Percentiles rank a stretch among this genome's conserved stretches.
Conservation (phyloP, 2,888 invertebrate genomes). For the Caenorhabditis sinica region DNA sequence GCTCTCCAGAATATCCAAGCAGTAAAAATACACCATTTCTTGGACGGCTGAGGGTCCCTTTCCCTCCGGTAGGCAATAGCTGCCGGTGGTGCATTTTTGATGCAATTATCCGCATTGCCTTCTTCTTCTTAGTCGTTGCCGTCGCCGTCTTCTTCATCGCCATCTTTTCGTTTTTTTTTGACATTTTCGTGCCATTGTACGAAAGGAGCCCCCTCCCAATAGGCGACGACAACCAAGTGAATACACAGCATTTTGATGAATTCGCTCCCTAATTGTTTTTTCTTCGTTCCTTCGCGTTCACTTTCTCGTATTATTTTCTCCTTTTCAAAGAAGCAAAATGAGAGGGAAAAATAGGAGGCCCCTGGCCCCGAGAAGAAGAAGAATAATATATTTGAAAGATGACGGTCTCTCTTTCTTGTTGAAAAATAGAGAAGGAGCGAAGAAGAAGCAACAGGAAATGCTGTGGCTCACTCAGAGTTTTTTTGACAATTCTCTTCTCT, state of each 20-base stretch:
- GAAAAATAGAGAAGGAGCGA: conserved; percentile 13
- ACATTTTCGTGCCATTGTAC: conserved; percentile 60
- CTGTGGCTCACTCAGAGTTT: conserved; percentile 36
- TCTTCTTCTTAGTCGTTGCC: conserved; percentile 15
- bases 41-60: conserved; percentile 24
- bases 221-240: conserved; percentile 40
- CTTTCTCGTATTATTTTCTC: conserved; percentile 21
- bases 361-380: conserved; percentile 19
- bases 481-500: conserved; percentile 28
- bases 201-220: conserved; percentile 35
- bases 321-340: conserved; percentile 13
- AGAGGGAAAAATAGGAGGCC: conserved; percentile 13
- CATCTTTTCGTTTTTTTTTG: conserved; percentile 44
- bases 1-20: conserved; percentile 57
- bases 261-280: conserved; percentile 65
- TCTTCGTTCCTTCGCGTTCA: conserved; percentile 16
- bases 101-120: conserved; percentile 57
- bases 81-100: conserved; percentile 60
- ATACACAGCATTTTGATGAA: conserved; percentile 63
- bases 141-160: conserved; percentile 34
- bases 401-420: conserved; percentile 30
- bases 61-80: conserved; percentile 33
- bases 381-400: conserved; percentile 58
- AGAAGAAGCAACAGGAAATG: conserved; percentile 53
- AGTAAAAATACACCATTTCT: conserved; percentile 36